phyloP scores from a whole-genome alignment of 2,113 vertebrate genomes.

The Rhea pennata region DNA sequence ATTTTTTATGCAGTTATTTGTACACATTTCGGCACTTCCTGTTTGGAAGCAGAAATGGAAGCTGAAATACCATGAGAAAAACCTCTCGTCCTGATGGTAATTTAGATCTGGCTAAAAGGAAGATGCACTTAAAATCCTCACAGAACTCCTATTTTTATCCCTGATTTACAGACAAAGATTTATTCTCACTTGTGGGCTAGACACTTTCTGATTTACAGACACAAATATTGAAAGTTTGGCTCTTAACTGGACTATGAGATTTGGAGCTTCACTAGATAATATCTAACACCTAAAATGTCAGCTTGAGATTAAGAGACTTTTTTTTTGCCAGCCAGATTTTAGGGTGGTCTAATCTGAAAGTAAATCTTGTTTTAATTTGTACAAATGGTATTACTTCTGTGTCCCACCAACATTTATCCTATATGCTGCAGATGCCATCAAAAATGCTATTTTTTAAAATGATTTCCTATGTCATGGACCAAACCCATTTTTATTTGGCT shows the following conservation, averaged over 20 bases:
- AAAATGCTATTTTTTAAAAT: background rate
- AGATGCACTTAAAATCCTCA: constrained; percentile 19
- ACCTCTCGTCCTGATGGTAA: constrained; percentile 40
- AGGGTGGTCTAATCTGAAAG: background rate
- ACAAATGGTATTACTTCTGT: background rate
- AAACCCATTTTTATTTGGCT: constrained; percentile 51
- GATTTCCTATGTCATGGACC: constrained; percentile 55
- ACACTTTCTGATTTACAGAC: constrained; percentile 15
- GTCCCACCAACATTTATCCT: background rate
- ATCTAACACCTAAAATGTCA: background rate
- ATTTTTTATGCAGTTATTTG: constrained; percentile 63
- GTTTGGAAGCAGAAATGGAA: constrained; percentile 35
- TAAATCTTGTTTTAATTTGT: background rate
- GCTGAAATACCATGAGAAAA: constrained; percentile 68
- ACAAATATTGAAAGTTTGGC: background rate
- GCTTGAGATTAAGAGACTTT: background rate
- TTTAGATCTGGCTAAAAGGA: constrained; percentile 33
- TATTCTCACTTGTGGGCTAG: background rate
- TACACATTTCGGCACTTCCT: constrained; percentile 56
- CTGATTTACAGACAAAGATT: background rate
- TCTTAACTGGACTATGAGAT: background rate
- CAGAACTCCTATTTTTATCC: background rate
- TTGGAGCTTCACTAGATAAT: background rate
- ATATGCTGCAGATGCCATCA: background rate
- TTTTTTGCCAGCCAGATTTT: background rate